These are phyloP conservation scores for Chloroclystis v-ata DNA, from an alignment of 2,888 invertebrate genomes.

Conservation along the genomic window DNA sequence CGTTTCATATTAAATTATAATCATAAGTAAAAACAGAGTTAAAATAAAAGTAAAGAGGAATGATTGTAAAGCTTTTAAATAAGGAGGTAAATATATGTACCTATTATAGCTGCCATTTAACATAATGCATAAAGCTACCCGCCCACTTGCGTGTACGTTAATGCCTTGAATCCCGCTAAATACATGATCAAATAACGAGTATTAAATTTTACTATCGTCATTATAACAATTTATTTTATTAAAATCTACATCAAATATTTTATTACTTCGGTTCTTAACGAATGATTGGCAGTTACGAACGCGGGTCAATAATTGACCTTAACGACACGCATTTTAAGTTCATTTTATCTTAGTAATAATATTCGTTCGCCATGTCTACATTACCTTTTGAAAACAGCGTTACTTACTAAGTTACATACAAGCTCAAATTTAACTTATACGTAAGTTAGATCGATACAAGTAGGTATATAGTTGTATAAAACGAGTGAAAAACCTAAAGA, in stretches of 20 bases:
- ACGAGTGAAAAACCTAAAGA: conserved; percentile 77
- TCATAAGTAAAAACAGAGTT: conserved; percentile 26
- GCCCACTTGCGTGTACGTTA: conserved; percentile 30
- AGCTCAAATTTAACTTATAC: conserved; percentile 76
- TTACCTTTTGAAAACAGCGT: conserved; percentile 43
- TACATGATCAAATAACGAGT: conserved; percentile 66
- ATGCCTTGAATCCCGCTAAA: conserved; percentile 44
- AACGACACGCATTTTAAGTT: conserved; percentile 31
- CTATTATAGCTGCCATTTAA: conserved; percentile 19
- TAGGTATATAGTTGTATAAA: conserved; percentile 76
- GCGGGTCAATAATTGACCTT: conserved; percentile 39
- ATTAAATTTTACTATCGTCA: conserved; percentile 73
- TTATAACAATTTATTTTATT: conserved; percentile 67
- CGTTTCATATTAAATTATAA: conserved; percentile 39
- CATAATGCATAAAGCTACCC: conserved; percentile 8
- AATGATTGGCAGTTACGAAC: conserved; percentile 68
- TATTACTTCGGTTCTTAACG: conserved; percentile 45
- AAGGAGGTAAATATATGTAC: conserved; percentile 17
- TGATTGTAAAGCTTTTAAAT: conserved; percentile 33
- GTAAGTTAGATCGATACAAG: conserved; percentile 62
- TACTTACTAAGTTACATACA: conserved; percentile 60
- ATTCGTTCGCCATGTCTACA: conserved; percentile 43
- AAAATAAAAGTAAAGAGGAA: conserved; percentile 34
- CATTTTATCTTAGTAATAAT: conserved; percentile 33
- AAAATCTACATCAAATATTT: conserved; percentile 58